A percentile compares a stretch with the other conserved stretches of the same genome.
phyloP scores from a whole-genome alignment of 2,888 invertebrate species.

The Agriotes lineatus region DNA sequence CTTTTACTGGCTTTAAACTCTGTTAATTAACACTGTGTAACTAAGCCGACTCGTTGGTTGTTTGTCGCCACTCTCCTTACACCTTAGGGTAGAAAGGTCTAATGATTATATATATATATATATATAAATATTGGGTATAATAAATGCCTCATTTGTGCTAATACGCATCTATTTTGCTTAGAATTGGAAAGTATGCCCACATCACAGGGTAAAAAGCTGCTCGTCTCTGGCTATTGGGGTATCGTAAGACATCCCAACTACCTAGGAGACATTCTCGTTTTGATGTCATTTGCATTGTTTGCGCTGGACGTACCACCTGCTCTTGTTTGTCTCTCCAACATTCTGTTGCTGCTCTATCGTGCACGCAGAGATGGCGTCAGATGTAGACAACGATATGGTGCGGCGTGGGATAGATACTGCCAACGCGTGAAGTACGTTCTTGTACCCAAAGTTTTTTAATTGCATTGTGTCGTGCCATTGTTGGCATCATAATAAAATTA shows the following conservation, averaged over 20 bases:
- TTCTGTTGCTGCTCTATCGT: constrained; percentile 76
- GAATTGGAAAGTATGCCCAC: constrained; percentile 82
- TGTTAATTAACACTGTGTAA: too few relatives aligned
- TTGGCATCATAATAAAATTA: too few relatives aligned
- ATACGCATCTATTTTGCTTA: too few relatives aligned
- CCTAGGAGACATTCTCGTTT: constrained; percentile 84
- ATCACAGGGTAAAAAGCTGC: constrained; percentile 80
- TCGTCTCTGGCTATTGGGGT: constrained; percentile 86
- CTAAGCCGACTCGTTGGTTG: too few relatives aligned
- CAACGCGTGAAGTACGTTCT: constrained; percentile 80
- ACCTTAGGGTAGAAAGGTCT: too few relatives aligned
- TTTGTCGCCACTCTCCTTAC: too few relatives aligned
- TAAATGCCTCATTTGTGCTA: too few relatives aligned
- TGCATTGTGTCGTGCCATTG: too few relatives aligned
- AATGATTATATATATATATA: too few relatives aligned
- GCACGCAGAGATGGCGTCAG: constrained; percentile 76
- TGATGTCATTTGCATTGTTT: constrained; percentile 69
- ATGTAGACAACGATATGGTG: constrained; percentile 81
- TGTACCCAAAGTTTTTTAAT: constrained; percentile 81
- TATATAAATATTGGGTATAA: too few relatives aligned
- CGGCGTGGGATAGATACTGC: constrained; percentile 88
- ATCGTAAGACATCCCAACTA: constrained; percentile 90
- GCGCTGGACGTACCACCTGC: constrained; percentile 69
- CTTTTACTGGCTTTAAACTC: too few relatives aligned
- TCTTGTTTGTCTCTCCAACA: constrained; percentile 69